phyloP scores from a whole-genome alignment of 2,113 vertebrate genomes.

The Tylochromis polylepis region DNA sequence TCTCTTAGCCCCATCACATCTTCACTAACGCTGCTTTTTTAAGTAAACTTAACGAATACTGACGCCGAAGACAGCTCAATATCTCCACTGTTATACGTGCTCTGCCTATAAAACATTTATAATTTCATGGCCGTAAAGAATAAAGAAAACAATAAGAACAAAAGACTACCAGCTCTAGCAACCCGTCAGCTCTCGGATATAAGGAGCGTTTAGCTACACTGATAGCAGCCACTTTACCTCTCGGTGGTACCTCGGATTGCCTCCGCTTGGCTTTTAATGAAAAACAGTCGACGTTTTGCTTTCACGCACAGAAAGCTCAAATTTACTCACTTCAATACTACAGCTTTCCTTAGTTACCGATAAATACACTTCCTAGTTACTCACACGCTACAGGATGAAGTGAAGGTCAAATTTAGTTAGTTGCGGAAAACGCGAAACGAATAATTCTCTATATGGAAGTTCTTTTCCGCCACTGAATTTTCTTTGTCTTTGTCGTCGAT shows the following conservation, averaged over 20 bases:
- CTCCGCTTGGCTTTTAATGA: accelerated
- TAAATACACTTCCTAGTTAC: constrained; percentile 56
- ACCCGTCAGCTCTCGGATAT: not conserved
- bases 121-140: not conserved
- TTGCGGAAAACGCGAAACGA: not conserved
- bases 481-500: not conserved
- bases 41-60: not conserved
- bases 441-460: not conserved
- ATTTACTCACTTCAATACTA: not conserved
- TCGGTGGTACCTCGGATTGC: accelerated
- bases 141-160: not conserved
- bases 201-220: not conserved
- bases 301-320: not conserved
- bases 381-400: constrained; percentile 32
- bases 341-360: constrained; percentile 35
- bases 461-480: not conserved
- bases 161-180: not conserved
- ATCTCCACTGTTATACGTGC: not conserved
- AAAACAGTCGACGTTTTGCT: not conserved
- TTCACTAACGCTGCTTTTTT: not conserved
- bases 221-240: not conserved
- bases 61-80: not conserved
- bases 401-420: constrained; percentile 9
- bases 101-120: not conserved
- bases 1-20: not conserved